phyloP scores from a whole-genome alignment of 2,888 invertebrate genomes.

The Plagiodera versicolora region DNA sequence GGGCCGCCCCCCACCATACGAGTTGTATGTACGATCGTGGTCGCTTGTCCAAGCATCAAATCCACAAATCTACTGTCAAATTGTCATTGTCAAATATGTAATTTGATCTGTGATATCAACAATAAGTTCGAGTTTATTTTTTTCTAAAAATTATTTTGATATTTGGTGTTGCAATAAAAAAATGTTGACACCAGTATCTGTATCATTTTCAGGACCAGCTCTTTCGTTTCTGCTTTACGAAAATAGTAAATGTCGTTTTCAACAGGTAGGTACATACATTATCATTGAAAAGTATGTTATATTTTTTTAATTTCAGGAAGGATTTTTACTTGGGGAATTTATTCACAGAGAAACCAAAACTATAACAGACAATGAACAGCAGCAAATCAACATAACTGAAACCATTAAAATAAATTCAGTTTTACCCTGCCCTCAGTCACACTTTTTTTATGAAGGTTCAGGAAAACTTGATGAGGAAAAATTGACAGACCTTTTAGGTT shows the following conservation, averaged over 20 bases:
- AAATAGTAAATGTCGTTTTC: conserved; percentile 62
- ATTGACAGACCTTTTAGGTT: conserved; percentile 58
- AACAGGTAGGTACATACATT: conserved; percentile 58
- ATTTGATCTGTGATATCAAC: too few relatives aligned
- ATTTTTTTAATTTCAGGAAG: conserved; percentile 55
- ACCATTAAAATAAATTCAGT: conserved; percentile 65
- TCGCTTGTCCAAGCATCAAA: too few relatives aligned
- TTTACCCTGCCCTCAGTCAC: conserved; percentile 61
- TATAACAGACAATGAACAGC: conserved; percentile 69
- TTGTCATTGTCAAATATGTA: too few relatives aligned
- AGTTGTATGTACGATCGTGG: too few relatives aligned
- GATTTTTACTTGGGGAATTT: conserved; percentile 68
- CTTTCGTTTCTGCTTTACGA: conserved; percentile 70
- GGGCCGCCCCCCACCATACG: too few relatives aligned
- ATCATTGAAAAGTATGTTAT: not conserved
- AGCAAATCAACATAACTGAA: conserved; percentile 62
- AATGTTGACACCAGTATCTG: conserved; percentile 32
- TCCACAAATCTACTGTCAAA: too few relatives aligned
- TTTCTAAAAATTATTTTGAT: too few relatives aligned
- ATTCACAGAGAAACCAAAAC: conserved; percentile 66
- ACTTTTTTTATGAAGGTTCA: conserved; percentile 61
- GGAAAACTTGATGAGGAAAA: conserved; percentile 63
- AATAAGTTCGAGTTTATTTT: too few relatives aligned
- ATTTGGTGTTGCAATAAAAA: not conserved
- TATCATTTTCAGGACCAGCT: conserved; percentile 60